Evolutionary conservation across 2,888 invertebrate species (phyloP), one percentile per base, ranked within the genome.

Genomic region (Diadegma fenestrale): DNA sequence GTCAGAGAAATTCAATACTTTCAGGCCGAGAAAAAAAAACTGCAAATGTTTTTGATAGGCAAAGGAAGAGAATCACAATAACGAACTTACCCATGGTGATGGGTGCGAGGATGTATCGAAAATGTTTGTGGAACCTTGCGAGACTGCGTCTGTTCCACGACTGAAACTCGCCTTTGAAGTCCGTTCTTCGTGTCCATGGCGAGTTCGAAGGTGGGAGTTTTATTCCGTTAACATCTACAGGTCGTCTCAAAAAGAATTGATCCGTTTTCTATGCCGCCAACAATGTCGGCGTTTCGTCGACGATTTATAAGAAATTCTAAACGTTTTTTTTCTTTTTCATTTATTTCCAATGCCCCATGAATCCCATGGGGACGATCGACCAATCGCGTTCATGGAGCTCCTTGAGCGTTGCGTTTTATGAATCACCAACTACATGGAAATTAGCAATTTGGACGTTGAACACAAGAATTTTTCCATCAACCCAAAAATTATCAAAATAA

Each of bases 181-280:
- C 85, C 26, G 79, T 54, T 77, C 43, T 41, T 26, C 58, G 78
- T 83, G 85, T 79, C 72, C 64, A 80, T 43, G 73, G 48, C 64
- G 69, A 77, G 30, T 72, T 58, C 26, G 33, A 68, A 83, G 73
- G 88, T 84, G 86, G 86, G 88, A 87, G 88, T 85, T 75, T 63
- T 58, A 84, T 88, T 69, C 88, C 88, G 88, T 88, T 88, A 88
- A 68, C 72, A 75, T 80, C 43, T 84, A 86, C 84, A 63, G 80
- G 63, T 37, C 45, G 80, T 81, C 30, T 78, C 80, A 84, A 86
- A 86, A 80, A 30, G 64, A 33, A 22, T 64, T 12, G 22, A 33
- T 64, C 63, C 12, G 17, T 61, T 8, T 14, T 26, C 45, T 14
- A 48, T 19, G 19, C n/a, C n/a, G 22, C 6, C 43, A n/a, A 22